Conservation (phyloP, 2,797 vertebrate species). For the Podarcis lilfordi region DNA sequence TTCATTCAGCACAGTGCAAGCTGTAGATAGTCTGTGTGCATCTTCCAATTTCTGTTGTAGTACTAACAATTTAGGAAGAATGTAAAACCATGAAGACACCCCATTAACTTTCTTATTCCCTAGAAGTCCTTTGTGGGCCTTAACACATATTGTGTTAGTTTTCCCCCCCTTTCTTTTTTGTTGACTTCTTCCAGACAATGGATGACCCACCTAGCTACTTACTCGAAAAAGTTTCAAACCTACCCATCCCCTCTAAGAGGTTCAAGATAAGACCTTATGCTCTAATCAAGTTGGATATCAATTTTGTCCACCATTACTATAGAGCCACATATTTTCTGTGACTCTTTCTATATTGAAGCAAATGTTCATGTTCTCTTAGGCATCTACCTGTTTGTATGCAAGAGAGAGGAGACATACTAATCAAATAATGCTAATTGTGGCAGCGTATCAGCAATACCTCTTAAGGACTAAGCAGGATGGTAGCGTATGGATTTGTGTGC, state of each 20-base stretch:
- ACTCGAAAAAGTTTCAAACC: not conserved
- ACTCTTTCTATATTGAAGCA: not conserved
- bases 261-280: not conserved
- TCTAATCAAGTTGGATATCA: not conserved
- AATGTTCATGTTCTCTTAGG: not conserved
- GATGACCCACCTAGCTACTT: not conserved
- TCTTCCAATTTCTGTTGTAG: not conserved
- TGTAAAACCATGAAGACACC: too few relatives aligned
- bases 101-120: not conserved
- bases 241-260: too few relatives aligned
- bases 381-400: not conserved
- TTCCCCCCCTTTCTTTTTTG: not conserved
- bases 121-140: not conserved
- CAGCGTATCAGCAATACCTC: not conserved
- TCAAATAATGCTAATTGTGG: not conserved
- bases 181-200: not conserved
- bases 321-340: not conserved
- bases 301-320: not conserved
- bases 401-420: not conserved
- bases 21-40: not conserved
- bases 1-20: not conserved
- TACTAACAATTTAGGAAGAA: too few relatives aligned
- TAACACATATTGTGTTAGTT: not conserved
- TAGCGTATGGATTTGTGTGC: not conserved
- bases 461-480: not conserved